phyloP scores from a whole-genome alignment of 1,140 invertebrate genomes.

The Pseudomyrmex gracilis region DNA sequence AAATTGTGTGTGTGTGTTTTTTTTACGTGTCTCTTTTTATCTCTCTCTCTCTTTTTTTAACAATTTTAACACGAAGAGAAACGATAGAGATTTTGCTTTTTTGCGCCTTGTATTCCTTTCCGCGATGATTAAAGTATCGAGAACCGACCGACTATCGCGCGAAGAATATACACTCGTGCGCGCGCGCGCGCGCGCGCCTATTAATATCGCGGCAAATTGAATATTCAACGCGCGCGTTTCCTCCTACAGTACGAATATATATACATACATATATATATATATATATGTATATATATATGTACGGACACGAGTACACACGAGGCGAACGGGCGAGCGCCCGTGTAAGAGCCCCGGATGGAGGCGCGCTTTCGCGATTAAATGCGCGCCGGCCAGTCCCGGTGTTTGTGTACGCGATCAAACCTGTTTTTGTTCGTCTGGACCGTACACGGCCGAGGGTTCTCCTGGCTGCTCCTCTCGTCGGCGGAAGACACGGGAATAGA shows the following conservation, averaged over 20 bases:
- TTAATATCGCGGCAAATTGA: constrained; percentile 47
- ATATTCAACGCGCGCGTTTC: constrained; percentile 54
- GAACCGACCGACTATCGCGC: not conserved
- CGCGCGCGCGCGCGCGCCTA: not conserved
- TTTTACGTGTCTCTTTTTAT: not conserved
- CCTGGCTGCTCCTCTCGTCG: constrained; percentile 33
- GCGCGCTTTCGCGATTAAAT: constrained; percentile 47
- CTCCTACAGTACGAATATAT: not conserved
- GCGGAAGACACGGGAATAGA: not conserved
- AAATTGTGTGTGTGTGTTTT: no score
- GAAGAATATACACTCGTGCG: constrained; percentile 1
- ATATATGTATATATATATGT: no score
- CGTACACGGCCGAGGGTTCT: constrained; percentile 42
- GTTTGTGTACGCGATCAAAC: constrained; percentile 60
- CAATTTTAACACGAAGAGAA: not conserved
- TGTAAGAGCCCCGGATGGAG: constrained; percentile 13
- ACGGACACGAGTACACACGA: constrained; percentile 11
- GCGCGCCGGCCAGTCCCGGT: constrained; percentile 7
- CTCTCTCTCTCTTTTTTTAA: not conserved
- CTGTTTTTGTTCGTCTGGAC: constrained; percentile 62
- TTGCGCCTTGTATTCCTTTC: not conserved
- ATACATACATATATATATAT: no score
- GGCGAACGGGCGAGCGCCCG: not conserved
- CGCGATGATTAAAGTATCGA: constrained; percentile 33
- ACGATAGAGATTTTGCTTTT: not conserved